phyloP scores from a whole-genome alignment of 2,113 vertebrate genomes.

The Cichladusa arquata region DNA sequence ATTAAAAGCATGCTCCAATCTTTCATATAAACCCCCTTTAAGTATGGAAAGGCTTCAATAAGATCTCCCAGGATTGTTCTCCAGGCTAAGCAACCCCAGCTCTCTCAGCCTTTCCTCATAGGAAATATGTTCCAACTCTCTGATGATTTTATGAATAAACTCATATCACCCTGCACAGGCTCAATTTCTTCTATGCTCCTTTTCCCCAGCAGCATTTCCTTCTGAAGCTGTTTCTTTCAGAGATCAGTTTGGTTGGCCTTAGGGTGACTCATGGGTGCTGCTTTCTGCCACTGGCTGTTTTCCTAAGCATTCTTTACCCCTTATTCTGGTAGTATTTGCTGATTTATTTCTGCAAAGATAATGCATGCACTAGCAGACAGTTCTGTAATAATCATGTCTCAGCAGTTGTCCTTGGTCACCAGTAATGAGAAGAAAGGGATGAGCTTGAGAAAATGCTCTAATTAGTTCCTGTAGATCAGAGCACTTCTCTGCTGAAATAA shows the following conservation, averaged over 20 bases:
- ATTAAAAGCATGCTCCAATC: neutral
- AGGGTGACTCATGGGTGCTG: neutral
- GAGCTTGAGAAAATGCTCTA: constrained; percentile 18
- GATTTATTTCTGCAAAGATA: constrained; percentile 25
- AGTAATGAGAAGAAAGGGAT: constrained; percentile 59
- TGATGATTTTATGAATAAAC: neutral
- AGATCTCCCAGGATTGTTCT: neutral
- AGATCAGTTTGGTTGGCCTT: neutral
- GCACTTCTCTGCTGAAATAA: constrained; percentile 20
- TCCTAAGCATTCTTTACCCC: neutral
- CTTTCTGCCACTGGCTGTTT: neutral
- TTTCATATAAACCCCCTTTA: neutral
- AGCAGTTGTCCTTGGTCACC: constrained; percentile 61
- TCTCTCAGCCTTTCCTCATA: neutral
- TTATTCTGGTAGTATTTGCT: neutral
- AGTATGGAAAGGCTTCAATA: neutral
- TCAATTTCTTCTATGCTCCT: neutral
- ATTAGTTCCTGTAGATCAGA: constrained; percentile 52
- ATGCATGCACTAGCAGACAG: neutral
- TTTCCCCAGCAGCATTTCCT: neutral
- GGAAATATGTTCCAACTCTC: neutral
- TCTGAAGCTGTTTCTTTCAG: neutral
- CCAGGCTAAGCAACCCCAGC: neutral
- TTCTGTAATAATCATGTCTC: constrained; percentile 27
- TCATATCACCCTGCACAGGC: neutral